A percentile compares a stretch with the other conserved stretches of the same genome.
Evolutionary conservation across 2,797 vertebrate genomes (phyloP).

Genomic region (Poliocrania exsul): DNA sequence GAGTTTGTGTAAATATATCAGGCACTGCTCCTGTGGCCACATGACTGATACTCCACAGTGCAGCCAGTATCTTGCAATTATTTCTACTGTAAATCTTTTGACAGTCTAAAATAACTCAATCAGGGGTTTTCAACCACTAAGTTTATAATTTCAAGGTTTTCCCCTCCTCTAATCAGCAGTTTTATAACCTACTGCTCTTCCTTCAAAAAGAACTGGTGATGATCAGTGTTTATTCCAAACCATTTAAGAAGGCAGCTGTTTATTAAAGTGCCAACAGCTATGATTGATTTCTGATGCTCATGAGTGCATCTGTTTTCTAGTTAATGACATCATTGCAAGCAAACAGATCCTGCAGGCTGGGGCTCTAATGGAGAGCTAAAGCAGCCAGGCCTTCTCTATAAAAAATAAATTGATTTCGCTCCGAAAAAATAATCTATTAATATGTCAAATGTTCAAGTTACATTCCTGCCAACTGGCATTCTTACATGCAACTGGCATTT

Average conservation of each 20-base stretch:
- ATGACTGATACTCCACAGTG: slow-evolving; percentile 7
- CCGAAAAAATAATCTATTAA: slow-evolving; percentile 10
- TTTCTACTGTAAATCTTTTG: slow-evolving; percentile 14
- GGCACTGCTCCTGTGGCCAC: background rate
- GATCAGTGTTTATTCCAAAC: slow-evolving; percentile 59
- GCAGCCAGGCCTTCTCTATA: background rate
- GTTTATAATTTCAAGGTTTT: slow-evolving; percentile 39
- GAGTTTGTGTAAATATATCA: slow-evolving; percentile 6
- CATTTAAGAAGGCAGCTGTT: slow-evolving; percentile 74
- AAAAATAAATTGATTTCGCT: slow-evolving; percentile 39
- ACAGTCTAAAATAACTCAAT: slow-evolving; percentile 47
- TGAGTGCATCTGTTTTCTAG: slow-evolving; percentile 56
- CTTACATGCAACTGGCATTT: slow-evolving; percentile 43
- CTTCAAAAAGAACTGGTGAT: slow-evolving; percentile 45
- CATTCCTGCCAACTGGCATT: slow-evolving; percentile 33
- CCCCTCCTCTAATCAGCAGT: slow-evolving; percentile 46
- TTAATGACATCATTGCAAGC: slow-evolving; percentile 40
- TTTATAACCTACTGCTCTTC: slow-evolving; percentile 59
- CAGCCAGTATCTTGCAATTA: slow-evolving; percentile 35
- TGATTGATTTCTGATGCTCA: slow-evolving; percentile 68
- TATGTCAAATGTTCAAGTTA: slow-evolving; percentile 34
- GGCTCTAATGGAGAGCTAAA: background rate
- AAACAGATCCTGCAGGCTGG: background rate
- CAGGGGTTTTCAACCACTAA: slow-evolving; percentile 9
- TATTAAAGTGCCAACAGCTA: slow-evolving; percentile 70